Base-by-base conservation (phyloP, 2,113 vertebrate genomes). In the Pipa parva region DNA sequence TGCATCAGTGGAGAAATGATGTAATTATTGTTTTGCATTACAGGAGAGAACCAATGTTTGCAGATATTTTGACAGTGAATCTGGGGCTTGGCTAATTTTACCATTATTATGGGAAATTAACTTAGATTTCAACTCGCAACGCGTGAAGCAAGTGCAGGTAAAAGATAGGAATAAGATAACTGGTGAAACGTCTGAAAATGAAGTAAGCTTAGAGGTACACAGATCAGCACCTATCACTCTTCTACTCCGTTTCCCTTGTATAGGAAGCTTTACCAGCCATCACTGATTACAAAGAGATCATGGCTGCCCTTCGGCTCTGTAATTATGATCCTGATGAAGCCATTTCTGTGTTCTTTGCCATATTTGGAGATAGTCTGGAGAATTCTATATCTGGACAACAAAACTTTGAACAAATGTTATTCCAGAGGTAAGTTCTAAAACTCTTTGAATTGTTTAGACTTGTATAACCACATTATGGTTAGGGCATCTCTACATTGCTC, bases 251-350 rank as follows among this genome's bases (percentile, higher is more conserved):
- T 51, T 11, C 20, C n/a, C 4, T 29, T 9, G 33, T 62, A 1
- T 63, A 87, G 84, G 72, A 75, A 3, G 39, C 75, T 1, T 74
- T 84, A 11, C 84, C 83, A 13, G 81, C 79, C 3, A 74, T 84
- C 51, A 68, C 72, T 59, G 84, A 87, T 64, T 77, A 79, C 68
- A 79, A 79, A 58, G 84, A 83, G 72, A 82, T 83, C n/a, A 72
- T 76, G 1, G 84, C 83, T 10, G 82, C 80, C 3, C 80, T 85
- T 22, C 64, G 81, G 33, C 82, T 80, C 56, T 83, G 82, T 31
- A 85, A 81, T 73, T 84, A 87, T 39, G 82, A 85, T 63, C 57
- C 79, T 0, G 83, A 85, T 7, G 81, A 85, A 71, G 82, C 84
- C 54, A 74, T 81, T 68, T 84, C 83, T 3, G 46, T 77, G 50